These are phyloP conservation scores for Acanthochromis polyacanthus DNA, from an alignment of 2,113 vertebrate species.

Conservation along the genomic window DNA sequence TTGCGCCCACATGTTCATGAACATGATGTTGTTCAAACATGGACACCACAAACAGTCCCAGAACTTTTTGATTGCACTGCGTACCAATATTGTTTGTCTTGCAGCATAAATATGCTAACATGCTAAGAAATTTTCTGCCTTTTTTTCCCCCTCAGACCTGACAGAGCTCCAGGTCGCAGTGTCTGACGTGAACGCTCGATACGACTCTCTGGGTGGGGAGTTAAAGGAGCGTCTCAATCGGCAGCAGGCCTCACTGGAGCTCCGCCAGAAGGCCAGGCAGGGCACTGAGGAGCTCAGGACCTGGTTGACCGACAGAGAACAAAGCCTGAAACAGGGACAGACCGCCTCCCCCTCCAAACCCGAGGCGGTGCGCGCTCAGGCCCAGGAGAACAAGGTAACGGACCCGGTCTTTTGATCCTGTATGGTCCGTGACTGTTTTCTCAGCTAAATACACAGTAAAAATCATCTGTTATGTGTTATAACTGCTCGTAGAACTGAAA, in stretches of 20 bases:
- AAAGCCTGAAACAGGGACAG: conserved; percentile 82
- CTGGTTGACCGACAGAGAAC: conserved; percentile 92
- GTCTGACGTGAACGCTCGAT: conserved; percentile 88
- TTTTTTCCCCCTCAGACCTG: conserved; percentile 85
- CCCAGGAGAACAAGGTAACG: conserved; percentile 95
- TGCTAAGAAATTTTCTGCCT: accelerated
- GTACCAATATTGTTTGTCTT: too few relatives aligned
- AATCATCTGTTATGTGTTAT: background rate
- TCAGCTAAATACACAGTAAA: background rate
- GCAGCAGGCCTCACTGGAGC: conserved; percentile 86
- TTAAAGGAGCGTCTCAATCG: conserved; percentile 84
- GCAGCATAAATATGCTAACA: too few relatives aligned
- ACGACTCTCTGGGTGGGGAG: conserved; percentile 87
- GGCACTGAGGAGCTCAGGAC: conserved; percentile 83
- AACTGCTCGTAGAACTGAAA: background rate
- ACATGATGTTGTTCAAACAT: too few relatives aligned
- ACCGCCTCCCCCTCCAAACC: conserved; percentile 89
- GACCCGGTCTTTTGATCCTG: background rate
- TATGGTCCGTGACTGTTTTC: background rate
- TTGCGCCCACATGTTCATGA: too few relatives aligned
- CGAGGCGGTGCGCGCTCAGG: conserved; percentile 90
- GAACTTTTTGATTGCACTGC: too few relatives aligned
- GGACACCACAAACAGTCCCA: too few relatives aligned
- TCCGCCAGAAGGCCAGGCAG: conserved; percentile 85
- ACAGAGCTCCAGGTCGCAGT: conserved; percentile 95